Base-by-base conservation (phyloP, 1,140 invertebrate genomes). In the Asobara japonica region DNA sequence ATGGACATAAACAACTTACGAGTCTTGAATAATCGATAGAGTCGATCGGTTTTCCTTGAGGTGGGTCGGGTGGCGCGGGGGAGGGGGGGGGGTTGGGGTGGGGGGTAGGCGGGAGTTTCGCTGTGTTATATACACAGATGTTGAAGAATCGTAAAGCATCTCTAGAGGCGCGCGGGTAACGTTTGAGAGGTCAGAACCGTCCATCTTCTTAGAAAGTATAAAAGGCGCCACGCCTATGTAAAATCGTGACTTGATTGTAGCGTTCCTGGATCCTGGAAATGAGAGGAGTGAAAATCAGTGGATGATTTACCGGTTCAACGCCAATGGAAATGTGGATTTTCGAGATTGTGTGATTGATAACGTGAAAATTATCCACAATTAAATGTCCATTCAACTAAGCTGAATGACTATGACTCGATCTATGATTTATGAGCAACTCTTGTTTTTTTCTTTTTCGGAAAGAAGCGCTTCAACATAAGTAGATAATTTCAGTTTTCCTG, bases 191-290 rank as follows among this genome's bases (percentile, higher is more conserved):
- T 82, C 79, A 79, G 75, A 45, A 72, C 69, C 80, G 79, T 82
- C 74, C 79, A 78, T 82, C 80, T 82, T 80, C 77, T 72, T 66
- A 66, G 69, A 56, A 51, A 69, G 67, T 70, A 74, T 60, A 71
- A 56, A 51, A 64, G 60, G n/a, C 69, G 81, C 82, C 82, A 83
- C 82, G 82, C 82, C 82, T 83, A 78, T 82, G 80, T 73, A 74
- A 13, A 80, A 74, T 83, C 82, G 81, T 82, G 81, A 83, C 80
- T 79, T 71, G 79, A 78, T 78, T 80, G 78, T 67, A 72, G 72
- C 74, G 72, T 62, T 65, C 16, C 41, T 30, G 31, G 31, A 66
- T 25, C 10, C 27, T 45, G 30, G 51, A 69, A 61, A 74, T 61
- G 31, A 62, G n/a, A 61, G n/a, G 25, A 22, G 16, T 45, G 41